These are phyloP conservation scores for Epinephelus coioides DNA, from an alignment of 2,797 vertebrate species.

Conservation along the genomic window DNA sequence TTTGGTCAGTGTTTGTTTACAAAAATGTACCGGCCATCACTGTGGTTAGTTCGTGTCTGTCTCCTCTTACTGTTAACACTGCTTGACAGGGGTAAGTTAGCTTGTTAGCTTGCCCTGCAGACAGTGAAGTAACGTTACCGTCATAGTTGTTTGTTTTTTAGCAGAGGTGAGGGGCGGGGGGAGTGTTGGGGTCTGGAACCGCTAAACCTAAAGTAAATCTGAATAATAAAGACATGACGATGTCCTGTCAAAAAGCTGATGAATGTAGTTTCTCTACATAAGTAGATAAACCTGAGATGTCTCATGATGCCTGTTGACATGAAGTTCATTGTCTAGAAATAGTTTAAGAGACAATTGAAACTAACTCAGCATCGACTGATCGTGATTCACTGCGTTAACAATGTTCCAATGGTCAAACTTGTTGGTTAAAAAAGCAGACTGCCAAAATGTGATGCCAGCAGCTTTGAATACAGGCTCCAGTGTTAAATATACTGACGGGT, in stretches of 20 bases:
- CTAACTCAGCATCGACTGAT: neutral
- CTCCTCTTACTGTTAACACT: neutral
- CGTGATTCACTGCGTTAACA: constrained; percentile 10
- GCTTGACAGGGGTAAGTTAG: neutral
- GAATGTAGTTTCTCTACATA: no score
- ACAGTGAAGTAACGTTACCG: neutral
- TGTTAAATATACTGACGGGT: neutral
- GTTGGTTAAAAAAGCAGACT: neutral
- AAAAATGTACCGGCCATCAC: neutral
- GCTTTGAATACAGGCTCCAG: neutral
- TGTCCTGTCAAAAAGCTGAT: fast-evolving
- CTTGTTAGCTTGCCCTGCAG: constrained; percentile 7
- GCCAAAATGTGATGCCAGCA: neutral
- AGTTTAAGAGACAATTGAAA: neutral
- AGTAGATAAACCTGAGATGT: neutral
- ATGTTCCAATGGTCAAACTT: neutral
- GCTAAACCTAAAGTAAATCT: neutral
- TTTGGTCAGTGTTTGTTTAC: neutral
- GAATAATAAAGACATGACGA: neutral
- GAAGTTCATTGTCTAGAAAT: neutral
- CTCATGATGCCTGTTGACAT: neutral
- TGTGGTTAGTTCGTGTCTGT: neutral
- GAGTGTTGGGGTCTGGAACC: constrained; percentile 5
- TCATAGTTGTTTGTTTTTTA: constrained; percentile 33
- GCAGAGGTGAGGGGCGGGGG: neutral